These are phyloP conservation scores for Artibeus jamaicensis DNA, from an alignment of 2,797 vertebrate genomes.

Conservation along the genomic window DNA sequence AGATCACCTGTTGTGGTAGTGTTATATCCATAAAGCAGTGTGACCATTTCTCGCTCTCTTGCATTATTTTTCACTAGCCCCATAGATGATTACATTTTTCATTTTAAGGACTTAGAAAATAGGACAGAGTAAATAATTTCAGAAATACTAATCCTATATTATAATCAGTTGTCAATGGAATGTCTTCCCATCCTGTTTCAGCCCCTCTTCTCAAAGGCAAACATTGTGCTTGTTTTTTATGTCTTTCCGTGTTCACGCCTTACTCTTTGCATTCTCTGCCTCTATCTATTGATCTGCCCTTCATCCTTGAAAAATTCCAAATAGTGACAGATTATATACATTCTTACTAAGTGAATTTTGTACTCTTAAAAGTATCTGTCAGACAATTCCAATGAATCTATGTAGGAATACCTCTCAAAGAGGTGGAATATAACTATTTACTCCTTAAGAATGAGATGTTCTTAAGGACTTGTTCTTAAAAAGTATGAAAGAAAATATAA, in stretches of 20 bases:
- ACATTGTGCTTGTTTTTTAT: not conserved
- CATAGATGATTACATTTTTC: not conserved
- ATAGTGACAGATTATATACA: not conserved
- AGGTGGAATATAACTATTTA: not conserved
- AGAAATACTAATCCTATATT: not conserved
- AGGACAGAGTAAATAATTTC: not conserved
- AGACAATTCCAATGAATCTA: not conserved
- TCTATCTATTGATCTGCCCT: not conserved
- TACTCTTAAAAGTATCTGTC: not conserved
- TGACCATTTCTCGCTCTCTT: not conserved
- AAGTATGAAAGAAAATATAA: not conserved
- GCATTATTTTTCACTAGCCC: not conserved
- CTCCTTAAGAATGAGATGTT: not conserved
- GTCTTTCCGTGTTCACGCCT: not conserved
- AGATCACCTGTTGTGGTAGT: conserved; percentile 46
- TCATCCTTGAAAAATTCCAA: not conserved
- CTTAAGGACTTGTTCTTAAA: not conserved
- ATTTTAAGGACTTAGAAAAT: not conserved
- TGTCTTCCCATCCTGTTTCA: not conserved
- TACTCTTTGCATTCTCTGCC: not conserved
- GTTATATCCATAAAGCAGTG: not conserved
- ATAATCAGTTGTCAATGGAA: not conserved
- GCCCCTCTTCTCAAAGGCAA: not conserved
- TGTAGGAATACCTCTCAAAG: not conserved
- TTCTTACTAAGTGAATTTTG: not conserved